Conservation (phyloP, 1,140 invertebrate genomes). For the Bombus vancouverensis region DNA sequence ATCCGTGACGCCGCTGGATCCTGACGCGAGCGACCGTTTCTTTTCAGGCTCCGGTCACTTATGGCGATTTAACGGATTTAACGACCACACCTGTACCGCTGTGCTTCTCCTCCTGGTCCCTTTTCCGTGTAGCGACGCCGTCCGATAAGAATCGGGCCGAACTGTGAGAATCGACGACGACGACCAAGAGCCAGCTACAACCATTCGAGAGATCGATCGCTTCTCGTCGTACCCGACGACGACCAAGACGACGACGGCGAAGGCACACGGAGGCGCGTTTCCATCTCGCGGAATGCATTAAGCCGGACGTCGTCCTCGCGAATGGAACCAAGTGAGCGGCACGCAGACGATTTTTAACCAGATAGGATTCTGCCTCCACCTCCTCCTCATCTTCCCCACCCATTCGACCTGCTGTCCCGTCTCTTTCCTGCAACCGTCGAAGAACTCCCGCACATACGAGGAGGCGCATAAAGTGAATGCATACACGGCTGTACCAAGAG, state of each 20-base stretch:
- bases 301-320: constrained; percentile 69
- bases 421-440: not conserved
- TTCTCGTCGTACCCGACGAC: constrained; percentile 32
- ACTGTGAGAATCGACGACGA: constrained; percentile 68
- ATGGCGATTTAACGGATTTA: constrained; percentile 59
- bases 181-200: constrained; percentile 24
- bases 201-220: constrained; percentile 64
- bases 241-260: constrained; percentile 24
- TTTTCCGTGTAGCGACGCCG: constrained; percentile 55
- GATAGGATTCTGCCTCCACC: constrained; percentile 69
- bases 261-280: constrained; percentile 50
- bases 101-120: constrained; percentile 27
- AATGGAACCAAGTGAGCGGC: constrained; percentile 68
- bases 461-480: constrained; percentile 43
- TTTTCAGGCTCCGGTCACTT: constrained; percentile 41
- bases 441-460: constrained; percentile 42
- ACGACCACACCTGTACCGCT: constrained; percentile 52
- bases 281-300: constrained; percentile 72
- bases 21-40: constrained; percentile 29
- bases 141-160: constrained; percentile 63
- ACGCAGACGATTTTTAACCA: constrained; percentile 73
- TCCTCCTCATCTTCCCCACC: constrained; percentile 16
- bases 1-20: not conserved
- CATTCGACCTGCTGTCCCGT: not conserved
- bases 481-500: constrained; percentile 29